Conservation (phyloP, 2,797 vertebrate species). For the Florisuga fusca region DNA sequence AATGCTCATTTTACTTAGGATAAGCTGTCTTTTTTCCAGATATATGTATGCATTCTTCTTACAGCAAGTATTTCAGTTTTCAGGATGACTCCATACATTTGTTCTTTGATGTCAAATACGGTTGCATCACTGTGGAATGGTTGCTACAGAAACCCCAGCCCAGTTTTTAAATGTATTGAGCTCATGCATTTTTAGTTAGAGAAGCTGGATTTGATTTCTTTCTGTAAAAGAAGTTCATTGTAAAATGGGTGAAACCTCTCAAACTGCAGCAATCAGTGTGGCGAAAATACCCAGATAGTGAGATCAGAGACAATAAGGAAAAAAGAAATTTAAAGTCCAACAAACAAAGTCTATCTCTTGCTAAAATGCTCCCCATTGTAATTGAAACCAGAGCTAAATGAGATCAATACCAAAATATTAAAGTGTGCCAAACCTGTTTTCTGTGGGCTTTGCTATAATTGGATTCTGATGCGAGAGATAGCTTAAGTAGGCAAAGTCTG, state of each 20-base stretch:
- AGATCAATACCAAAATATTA: constrained; percentile 71
- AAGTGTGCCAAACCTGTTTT: constrained; percentile 67
- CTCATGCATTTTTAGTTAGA: constrained; percentile 23
- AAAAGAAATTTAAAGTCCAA: constrained; percentile 14
- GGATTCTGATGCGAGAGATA: constrained; percentile 39
- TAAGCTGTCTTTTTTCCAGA: constrained; percentile 26
- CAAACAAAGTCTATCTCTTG: constrained; percentile 42
- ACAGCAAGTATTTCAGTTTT: constrained; percentile 40
- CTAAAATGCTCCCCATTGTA: constrained; percentile 41
- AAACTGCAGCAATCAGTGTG: background rate
- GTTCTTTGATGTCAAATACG: constrained; percentile 60
- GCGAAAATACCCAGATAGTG: constrained; percentile 17
- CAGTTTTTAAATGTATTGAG: constrained; percentile 24
- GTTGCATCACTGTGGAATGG: constrained; percentile 46
- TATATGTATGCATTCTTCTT: constrained; percentile 15
- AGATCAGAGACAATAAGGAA: constrained; percentile 35
- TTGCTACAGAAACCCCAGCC: constrained; percentile 57
- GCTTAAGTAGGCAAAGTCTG: constrained; percentile 61
- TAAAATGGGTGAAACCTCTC: constrained; percentile 37
- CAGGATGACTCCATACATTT: constrained; percentile 34
- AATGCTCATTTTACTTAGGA: constrained; percentile 11
- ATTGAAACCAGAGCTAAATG: constrained; percentile 73
- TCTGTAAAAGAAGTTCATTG: constrained; percentile 37
- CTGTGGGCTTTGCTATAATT: constrained; percentile 62
- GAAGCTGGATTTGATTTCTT: constrained; percentile 38